These are phyloP conservation scores for Odiellus spinosus DNA, from an alignment of 2,888 invertebrate genomes.

Conservation along the genomic window DNA sequence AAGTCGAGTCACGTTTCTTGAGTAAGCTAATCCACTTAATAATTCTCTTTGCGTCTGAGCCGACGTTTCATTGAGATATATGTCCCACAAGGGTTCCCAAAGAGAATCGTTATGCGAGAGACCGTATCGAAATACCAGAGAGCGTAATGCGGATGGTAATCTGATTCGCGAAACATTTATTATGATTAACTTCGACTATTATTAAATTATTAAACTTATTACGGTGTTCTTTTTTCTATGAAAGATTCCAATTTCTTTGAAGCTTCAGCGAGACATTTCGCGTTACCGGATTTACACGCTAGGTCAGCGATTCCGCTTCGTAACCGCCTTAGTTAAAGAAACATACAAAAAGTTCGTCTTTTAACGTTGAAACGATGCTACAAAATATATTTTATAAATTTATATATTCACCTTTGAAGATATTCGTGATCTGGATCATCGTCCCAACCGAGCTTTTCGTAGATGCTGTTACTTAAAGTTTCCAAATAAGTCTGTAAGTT, in stretches of 20 bases:
- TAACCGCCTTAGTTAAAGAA: constrained; percentile 4
- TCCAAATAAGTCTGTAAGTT: too few relatives aligned
- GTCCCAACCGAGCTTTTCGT: too few relatives aligned
- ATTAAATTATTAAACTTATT: too few relatives aligned
- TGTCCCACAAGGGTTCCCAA: constrained; percentile 59
- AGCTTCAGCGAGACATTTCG: constrained; percentile 7
- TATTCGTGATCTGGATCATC: too few relatives aligned
- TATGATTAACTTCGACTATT: too few relatives aligned
- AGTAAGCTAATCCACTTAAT: constrained; percentile 45
- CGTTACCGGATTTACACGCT: constrained; percentile 8
- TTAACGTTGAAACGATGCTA: too few relatives aligned
- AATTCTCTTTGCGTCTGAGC: constrained; percentile 62
- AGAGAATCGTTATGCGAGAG: constrained; percentile 36
- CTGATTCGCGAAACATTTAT: constrained; percentile 4
- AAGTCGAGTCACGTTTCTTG: too few relatives aligned
- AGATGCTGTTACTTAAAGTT: too few relatives aligned
- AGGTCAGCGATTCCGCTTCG: constrained; percentile 5
- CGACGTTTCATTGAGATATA: constrained; percentile 53
- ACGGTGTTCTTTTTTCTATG: too few relatives aligned
- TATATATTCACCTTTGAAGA: too few relatives aligned
- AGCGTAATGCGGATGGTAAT: constrained; percentile 24
- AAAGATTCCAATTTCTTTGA: constrained; percentile 1
- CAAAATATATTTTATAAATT: too few relatives aligned
- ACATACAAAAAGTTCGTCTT: too few relatives aligned
- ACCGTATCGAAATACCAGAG: constrained; percentile 27